Evolutionary conservation across 2,797 vertebrate species (phyloP).

Genomic region (Semotilus atromaculatus): DNA sequence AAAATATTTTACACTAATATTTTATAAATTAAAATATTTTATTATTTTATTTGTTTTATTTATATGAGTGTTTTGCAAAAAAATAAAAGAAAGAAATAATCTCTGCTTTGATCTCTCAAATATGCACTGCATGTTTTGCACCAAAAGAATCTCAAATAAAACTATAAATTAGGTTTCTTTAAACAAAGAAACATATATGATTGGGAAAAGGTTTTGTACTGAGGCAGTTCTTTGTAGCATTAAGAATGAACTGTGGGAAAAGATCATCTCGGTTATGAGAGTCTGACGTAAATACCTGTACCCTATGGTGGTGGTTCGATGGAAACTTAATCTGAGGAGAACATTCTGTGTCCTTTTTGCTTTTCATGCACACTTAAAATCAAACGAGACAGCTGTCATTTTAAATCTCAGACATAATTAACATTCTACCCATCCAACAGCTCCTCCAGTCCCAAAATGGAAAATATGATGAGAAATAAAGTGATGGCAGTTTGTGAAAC

Average conservation of each 20-base stretch:
- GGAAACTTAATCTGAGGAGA: conserved; percentile 22
- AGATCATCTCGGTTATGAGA: conserved; percentile 11
- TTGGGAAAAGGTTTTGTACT: not conserved
- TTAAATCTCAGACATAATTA: conserved; percentile 38
- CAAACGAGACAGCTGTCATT: conserved; percentile 55
- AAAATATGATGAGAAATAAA: conserved; percentile 50
- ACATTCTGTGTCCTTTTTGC: conserved; percentile 19
- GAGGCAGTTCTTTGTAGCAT: not conserved
- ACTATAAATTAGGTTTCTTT: no score
- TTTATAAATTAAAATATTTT: not conserved
- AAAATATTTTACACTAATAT: no score
- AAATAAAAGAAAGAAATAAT: not conserved
- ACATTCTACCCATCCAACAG: conserved; percentile 2
- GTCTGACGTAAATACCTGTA: not conserved
- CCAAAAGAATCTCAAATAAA: not conserved
- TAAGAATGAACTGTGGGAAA: not conserved
- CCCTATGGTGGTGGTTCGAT: not conserved
- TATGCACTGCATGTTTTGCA: not conserved
- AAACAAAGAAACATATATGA: not conserved
- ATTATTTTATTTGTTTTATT: no score
- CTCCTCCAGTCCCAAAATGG: conserved; percentile 24
- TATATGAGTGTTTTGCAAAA: not conserved
- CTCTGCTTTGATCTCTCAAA: not conserved
- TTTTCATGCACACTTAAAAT: conserved; percentile 40
- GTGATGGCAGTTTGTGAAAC: conserved; percentile 33